Base-by-base conservation (phyloP, 2,888 invertebrate genomes). In the Eledona agricola region DNA sequence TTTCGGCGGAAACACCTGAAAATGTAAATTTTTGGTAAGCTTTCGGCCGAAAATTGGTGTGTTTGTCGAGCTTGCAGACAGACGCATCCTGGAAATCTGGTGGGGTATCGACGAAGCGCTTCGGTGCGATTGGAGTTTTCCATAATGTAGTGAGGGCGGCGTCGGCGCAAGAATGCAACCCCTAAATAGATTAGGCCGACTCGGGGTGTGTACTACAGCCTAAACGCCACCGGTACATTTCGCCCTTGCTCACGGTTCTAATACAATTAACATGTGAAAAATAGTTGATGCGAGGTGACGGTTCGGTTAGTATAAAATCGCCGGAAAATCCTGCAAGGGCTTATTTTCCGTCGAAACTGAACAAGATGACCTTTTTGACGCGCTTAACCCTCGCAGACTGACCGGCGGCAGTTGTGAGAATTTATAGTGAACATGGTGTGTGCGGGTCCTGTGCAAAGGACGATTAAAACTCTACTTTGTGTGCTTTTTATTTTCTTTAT, bases 171-270 rank as follows among this genome's bases (percentile, higher is more conserved):
- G 62, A 59, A 58, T 60, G 62, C 62, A 66, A 64, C 63, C 67
- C 66, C 61, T 68, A 68, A 72, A 71, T 70, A 72, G 72, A 73
- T 72, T 70, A 67, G 69, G 67, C 67, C 68, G 64, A 71, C 69
- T 71, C 73, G 73, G 75, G 74, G 75, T 75, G 75, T 75, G 76
- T 75, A 74, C 74, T 73, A 74, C 68, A 69, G 63, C 63, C 62
- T 63, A 66, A 67, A 67, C 69, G 67, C 67, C 65, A 67, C 67
- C 70, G 69, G 69, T 64, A 57, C 57, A 62, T 62, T 60, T 65
- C 55, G 58, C 60, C 55, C 55, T 58, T 55, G 54, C 58, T 57
- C 51, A 59, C 55, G 58, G 58, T 63, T 64, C 59, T 61, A 63
- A 60, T 65, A 55, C 59, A 64, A 62, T 65, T 65, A 69, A 59